phyloP scores from a whole-genome alignment of 2,888 invertebrate species.

The Pasiphila rectangulata region DNA sequence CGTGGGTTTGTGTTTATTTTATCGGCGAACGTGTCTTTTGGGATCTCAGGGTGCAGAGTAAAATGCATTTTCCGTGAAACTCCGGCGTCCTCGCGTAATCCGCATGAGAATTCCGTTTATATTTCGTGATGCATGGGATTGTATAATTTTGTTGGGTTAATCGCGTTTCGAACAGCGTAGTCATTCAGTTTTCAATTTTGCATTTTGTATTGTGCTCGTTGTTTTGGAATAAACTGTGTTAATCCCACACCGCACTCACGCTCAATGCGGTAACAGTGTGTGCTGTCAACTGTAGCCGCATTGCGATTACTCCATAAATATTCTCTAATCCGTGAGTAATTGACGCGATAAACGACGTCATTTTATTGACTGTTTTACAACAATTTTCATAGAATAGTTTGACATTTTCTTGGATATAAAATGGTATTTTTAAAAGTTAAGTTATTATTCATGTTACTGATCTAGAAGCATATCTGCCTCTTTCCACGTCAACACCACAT shows the following conservation, averaged over 20 bases:
- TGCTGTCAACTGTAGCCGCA: conserved; percentile 19
- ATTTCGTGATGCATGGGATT: conserved; percentile 54
- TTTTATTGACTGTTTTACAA: no score
- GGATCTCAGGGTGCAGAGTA: conserved; percentile 44
- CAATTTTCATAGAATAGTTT: no score
- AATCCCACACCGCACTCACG: conserved; percentile 31
- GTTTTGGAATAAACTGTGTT: conserved; percentile 55
- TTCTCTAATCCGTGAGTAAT: conserved; percentile 47
- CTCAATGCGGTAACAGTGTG: conserved; percentile 38
- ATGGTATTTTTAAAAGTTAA: no score
- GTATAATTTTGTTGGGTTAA: conserved; percentile 66
- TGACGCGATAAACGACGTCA: conserved; percentile 47
- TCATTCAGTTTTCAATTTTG: conserved; percentile 60
- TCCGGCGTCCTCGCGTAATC: conserved; percentile 40
- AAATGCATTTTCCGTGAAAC: conserved; percentile 54
- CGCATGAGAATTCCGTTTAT: conserved; percentile 35
- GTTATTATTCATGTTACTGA: no score
- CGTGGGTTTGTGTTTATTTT: conserved; percentile 56
- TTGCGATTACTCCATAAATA: conserved; percentile 43
- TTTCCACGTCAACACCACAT: neutral
- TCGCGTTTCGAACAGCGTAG: conserved; percentile 52
- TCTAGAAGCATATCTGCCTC: neutral
- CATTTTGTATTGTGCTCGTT: conserved; percentile 54
- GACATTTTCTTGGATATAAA: no score
- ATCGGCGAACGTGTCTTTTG: conserved; percentile 50